Conservation (phyloP, 35 echinoderm and acorn worm genomes). For the Holothuria glaberrima region DNA sequence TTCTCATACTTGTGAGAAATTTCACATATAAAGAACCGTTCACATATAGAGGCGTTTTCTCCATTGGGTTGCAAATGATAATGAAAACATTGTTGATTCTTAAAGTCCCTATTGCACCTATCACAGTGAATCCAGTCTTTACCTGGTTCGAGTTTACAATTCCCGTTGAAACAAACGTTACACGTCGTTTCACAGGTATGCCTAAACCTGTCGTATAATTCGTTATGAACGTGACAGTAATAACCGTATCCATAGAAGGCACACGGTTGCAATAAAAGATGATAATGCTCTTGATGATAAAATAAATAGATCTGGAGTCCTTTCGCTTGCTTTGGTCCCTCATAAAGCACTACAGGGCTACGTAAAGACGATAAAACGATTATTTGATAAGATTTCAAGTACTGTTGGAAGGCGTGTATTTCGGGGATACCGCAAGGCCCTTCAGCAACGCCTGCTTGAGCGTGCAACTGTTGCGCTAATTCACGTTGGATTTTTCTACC, state of each 20-base stretch:
- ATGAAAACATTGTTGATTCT: conserved; percentile 21
- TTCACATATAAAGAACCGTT: conserved; percentile 39
- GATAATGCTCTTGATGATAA: not conserved
- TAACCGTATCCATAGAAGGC: conserved; percentile 34
- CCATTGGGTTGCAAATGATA: conserved; percentile 23
- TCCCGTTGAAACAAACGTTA: conserved; percentile 16
- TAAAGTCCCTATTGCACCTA: conserved; percentile 37
- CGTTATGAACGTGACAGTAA: conserved; percentile 39
- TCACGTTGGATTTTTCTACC: conserved; percentile 24
- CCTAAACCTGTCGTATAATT: conserved; percentile 18
- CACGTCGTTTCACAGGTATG: not conserved
- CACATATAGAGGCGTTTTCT: not conserved
- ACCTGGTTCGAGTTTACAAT: conserved; percentile 8
- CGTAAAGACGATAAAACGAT: conserved; percentile 35
- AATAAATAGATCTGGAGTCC: conserved; percentile 1
- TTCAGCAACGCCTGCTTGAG: conserved; percentile 1
- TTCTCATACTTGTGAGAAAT: not conserved
- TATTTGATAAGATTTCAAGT: not conserved
- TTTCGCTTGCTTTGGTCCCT: not conserved
- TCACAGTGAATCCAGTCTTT: conserved; percentile 32
- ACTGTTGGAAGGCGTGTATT: not conserved
- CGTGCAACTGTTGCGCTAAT: conserved; percentile 10
- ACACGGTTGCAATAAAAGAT: conserved; percentile 17
- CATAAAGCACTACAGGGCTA: conserved; percentile 3
- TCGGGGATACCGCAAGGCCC: not conserved